Conservation (phyloP, 2,888 invertebrate genomes). For the Andrena bicolor region DNA sequence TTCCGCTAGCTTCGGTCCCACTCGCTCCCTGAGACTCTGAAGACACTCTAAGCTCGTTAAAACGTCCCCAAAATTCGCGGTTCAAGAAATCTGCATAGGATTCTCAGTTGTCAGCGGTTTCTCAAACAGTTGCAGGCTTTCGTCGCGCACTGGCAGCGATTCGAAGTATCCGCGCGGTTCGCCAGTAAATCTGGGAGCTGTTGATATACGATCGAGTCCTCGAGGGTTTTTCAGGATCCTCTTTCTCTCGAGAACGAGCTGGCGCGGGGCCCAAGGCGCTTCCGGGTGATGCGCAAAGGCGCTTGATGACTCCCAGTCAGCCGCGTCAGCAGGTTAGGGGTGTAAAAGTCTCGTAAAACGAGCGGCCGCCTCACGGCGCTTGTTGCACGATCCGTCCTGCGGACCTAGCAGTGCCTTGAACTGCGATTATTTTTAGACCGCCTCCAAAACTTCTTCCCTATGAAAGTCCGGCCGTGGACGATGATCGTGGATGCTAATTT, state of each 20-base stretch:
- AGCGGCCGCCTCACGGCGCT: slow-evolving; percentile 44
- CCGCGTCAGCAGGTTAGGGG: slow-evolving; percentile 39
- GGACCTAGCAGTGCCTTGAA: slow-evolving; percentile 41
- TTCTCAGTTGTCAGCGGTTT: background rate
- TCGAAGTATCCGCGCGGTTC: background rate
- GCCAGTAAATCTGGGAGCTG: slow-evolving; percentile 21
- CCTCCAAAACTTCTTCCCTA: background rate
- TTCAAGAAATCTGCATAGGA: too few species aligned
- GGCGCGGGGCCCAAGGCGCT: slow-evolving; percentile 56
- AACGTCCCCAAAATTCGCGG: background rate
- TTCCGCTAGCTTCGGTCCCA: too few species aligned
- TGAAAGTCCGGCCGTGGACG: slow-evolving; percentile 1
- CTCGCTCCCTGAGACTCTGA: too few species aligned
- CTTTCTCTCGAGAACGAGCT: slow-evolving; percentile 9
- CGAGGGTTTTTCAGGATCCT: slow-evolving; percentile 29
- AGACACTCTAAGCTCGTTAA: too few species aligned
- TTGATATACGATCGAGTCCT: slow-evolving; percentile 55
- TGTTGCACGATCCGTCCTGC: slow-evolving; percentile 9
- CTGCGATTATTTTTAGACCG: slow-evolving; percentile 40
- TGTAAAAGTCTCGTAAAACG: slow-evolving; percentile 63
- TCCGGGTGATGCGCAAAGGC: slow-evolving; percentile 57
- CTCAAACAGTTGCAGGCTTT: background rate
- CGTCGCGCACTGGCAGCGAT: background rate
- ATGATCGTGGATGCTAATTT: slow-evolving; percentile 13
- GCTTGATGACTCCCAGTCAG: slow-evolving; percentile 48